A percentile compares a stretch with the other conserved stretches of the same genome.
Evolutionary conservation across 2,797 vertebrate genomes (phyloP).

Genomic region (Amblyraja radiata): DNA sequence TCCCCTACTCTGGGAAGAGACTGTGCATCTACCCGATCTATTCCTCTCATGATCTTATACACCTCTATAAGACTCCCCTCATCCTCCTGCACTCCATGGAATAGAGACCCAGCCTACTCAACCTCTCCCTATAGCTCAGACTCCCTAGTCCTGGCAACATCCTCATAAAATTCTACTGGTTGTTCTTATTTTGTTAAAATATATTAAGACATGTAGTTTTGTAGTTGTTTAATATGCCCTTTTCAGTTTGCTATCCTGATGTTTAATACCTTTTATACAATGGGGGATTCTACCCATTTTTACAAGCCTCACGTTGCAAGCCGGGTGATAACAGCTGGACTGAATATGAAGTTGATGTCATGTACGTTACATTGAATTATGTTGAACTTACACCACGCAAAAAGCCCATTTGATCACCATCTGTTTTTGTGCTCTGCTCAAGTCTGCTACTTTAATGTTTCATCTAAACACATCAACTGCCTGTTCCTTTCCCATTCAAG

Average conservation of each 20-base stretch:
- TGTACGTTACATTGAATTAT: neutral
- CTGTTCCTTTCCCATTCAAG: no score
- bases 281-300: neutral
- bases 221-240: neutral
- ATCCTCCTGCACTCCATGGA: no score
- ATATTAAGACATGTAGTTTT: neutral
- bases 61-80: no score
- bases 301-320: neutral
- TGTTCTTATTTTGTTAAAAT: neutral
- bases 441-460: no score
- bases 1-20: no score
- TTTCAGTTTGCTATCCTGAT: neutral
- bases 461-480: no score
- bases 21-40: no score
- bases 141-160: no score
- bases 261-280: neutral
- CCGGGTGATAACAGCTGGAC: neutral
- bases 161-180: neutral
- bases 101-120: no score
- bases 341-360: neutral
- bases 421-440: no score
- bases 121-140: no score
- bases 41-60: no score
- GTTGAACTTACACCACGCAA: neutral
- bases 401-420: neutral